Conservation (phyloP, 2,888 invertebrate genomes). For the Dynastes hyllus region DNA sequence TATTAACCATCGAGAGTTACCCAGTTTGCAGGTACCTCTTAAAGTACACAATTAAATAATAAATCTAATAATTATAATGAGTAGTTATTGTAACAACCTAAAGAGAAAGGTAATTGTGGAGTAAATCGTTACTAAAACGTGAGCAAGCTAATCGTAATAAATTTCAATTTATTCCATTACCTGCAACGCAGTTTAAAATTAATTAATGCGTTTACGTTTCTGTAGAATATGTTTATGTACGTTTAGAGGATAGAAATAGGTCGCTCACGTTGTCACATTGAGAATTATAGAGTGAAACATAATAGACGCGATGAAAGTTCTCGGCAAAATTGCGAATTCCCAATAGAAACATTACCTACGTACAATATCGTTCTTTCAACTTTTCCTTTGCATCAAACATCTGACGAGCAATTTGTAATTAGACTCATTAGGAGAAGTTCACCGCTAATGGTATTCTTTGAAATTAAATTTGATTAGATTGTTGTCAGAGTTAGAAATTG, state of each 20-base stretch:
- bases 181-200: not conserved
- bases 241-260: constrained; percentile 5
- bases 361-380: not conserved
- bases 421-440: not conserved
- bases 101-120: not conserved
- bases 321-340: not conserved
- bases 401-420: constrained; percentile 2
- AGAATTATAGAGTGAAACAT: not conserved
- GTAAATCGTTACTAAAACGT: constrained; percentile 6
- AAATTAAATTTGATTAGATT: too few relatives aligned
- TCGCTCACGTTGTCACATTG: not conserved
- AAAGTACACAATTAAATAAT: not conserved
- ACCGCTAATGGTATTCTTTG: not conserved
- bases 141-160: constrained; percentile 5
- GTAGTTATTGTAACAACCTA: not conserved
- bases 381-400: not conserved
- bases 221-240: too few relatives aligned
- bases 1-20: not conserved
- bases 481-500: not conserved
- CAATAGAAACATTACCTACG: not conserved
- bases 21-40: not conserved
- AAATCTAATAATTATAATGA: not conserved
- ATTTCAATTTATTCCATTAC: constrained; percentile 2
- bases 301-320: constrained; percentile 7
- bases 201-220: not conserved